A percentile compares a stretch with the other conserved stretches of the same genome.
Evolutionary conservation across 2,797 vertebrate species (phyloP).

Genomic region (Microhierax caerulescens): DNA sequence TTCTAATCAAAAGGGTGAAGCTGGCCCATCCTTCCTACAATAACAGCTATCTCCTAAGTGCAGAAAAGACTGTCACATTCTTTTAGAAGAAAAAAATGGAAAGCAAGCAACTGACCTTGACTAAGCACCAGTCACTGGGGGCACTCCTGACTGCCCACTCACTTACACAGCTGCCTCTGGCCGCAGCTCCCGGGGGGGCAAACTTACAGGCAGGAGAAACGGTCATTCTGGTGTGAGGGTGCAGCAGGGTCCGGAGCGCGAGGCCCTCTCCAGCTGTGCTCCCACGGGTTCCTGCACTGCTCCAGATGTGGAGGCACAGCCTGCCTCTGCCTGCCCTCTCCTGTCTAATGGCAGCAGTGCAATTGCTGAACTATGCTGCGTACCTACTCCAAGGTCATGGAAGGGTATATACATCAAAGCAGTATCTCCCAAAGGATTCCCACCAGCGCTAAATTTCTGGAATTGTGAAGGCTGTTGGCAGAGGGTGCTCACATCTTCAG

Average conservation of each 20-base stretch:
- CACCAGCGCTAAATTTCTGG: neutral
- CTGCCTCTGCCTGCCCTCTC: neutral
- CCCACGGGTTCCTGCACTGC: accelerated
- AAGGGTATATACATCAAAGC: neutral
- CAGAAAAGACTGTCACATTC: neutral
- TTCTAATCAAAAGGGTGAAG: neutral
- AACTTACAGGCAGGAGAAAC: neutral
- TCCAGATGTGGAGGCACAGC: neutral
- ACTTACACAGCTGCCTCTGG: neutral
- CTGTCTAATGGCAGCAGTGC: neutral
- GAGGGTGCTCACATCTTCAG: neutral
- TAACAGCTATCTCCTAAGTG: neutral
- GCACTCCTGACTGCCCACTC: neutral
- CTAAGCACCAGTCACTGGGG: neutral
- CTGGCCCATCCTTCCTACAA: neutral
- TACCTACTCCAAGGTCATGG: neutral
- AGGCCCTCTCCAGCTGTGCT: neutral
- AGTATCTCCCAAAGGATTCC: neutral
- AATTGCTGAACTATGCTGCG: too few species aligned
- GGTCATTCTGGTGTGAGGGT: neutral
- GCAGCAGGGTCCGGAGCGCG: neutral
- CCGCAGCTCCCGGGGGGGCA: neutral
- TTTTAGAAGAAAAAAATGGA: neutral
- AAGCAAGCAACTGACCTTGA: neutral
- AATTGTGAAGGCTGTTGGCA: neutral